Conservation (phyloP, 2,888 invertebrate genomes). For the Monochamus alternatus region DNA sequence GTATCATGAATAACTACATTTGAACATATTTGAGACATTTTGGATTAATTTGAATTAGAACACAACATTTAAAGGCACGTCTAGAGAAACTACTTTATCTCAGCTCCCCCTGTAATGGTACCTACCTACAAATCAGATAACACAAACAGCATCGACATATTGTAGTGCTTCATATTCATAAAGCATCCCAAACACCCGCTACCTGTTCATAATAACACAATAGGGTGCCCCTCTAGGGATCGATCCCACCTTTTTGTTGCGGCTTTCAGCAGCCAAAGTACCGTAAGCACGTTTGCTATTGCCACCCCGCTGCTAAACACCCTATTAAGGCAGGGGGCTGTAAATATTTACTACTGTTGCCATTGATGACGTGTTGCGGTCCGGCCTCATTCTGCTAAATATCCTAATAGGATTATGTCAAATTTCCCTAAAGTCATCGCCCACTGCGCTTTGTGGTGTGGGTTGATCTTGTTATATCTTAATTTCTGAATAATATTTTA, state of each 20-base stretch:
- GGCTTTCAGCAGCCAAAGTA: conserved; percentile 32
- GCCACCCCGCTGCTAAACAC: conserved; percentile 28
- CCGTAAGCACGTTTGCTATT: conserved; percentile 40
- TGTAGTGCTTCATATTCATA: conserved; percentile 4
- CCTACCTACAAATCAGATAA: conserved; percentile 7
- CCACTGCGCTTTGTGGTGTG: conserved; percentile 1
- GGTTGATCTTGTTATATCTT: neutral
- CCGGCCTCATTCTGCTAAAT: neutral
- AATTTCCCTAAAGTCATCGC: conserved; percentile 33
- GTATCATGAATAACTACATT: too few relatives aligned
- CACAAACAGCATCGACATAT: conserved; percentile 3
- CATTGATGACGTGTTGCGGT: conserved; percentile 14
- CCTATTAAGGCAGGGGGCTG: conserved; percentile 19
- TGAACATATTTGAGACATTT: too few relatives aligned
- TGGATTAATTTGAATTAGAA: too few relatives aligned
- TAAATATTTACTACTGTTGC: conserved; percentile 40
- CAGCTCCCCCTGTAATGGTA: conserved; percentile 17
- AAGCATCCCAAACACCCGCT: conserved; percentile 35
- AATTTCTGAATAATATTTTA: neutral
- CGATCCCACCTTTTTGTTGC: conserved; percentile 32
- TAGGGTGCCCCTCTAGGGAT: conserved; percentile 27
- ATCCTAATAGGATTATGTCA: conserved; percentile 32
- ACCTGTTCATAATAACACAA: conserved; percentile 37
- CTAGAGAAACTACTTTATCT: too few relatives aligned
- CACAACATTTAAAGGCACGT: too few relatives aligned